phyloP scores from a whole-genome alignment of 2,888 invertebrate species.

The Drosophila pseudotalamancana region DNA sequence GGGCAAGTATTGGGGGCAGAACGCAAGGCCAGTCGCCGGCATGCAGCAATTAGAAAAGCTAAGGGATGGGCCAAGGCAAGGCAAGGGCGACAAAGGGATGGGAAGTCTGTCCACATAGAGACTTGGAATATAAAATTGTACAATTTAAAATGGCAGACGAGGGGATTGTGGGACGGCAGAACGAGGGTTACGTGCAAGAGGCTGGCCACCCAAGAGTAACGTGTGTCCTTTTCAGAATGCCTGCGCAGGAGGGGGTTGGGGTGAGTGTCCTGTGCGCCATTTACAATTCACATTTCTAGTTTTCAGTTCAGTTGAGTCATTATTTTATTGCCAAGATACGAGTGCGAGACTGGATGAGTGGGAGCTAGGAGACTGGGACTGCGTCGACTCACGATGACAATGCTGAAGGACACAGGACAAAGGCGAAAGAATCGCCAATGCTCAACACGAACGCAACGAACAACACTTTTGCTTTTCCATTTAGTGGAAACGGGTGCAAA shows the following conservation, averaged over 20 bases:
- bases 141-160: constrained; percentile 72
- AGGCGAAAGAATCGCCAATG: constrained; percentile 31
- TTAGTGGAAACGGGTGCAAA: constrained; percentile 19
- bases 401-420: constrained; percentile 45
- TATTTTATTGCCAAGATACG: constrained; percentile 80
- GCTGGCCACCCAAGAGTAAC: constrained; percentile 39
- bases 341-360: constrained; percentile 37
- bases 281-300: constrained; percentile 80
- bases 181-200: constrained; percentile 62
- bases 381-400: constrained; percentile 66
- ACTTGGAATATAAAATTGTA: constrained; percentile 78
- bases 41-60: constrained; percentile 71
- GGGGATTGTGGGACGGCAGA: constrained; percentile 28
- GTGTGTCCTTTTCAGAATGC: constrained; percentile 10
- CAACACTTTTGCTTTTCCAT: constrained; percentile 76
- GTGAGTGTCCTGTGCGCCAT: constrained; percentile 63
- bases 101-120: constrained; percentile 56
- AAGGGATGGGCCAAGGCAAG: constrained; percentile 10
- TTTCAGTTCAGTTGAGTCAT: constrained; percentile 81
- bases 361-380: constrained; percentile 41
- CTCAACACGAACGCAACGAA: constrained; percentile 24
- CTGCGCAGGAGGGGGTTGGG: constrained; percentile 19
- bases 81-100: constrained; percentile 10
- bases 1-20: neutral
- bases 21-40: constrained; percentile 50